phyloP scores from a whole-genome alignment of 2,888 invertebrate species.

The Mellilla xanthometata region DNA sequence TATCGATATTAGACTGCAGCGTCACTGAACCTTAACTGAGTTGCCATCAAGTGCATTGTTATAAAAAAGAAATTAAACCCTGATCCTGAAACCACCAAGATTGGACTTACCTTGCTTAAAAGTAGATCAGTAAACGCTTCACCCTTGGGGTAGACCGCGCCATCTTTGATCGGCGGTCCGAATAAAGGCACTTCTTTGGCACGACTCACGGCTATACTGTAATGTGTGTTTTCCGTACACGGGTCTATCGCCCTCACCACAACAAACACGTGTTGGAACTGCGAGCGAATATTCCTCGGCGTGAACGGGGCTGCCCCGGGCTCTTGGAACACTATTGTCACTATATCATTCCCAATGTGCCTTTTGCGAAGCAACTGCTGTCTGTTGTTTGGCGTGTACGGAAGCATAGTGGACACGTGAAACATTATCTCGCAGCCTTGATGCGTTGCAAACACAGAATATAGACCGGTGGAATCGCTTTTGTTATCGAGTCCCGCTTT shows the following conservation, averaged over 20 bases:
- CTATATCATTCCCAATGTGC: conserved; percentile 99
- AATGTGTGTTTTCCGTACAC: conserved; percentile 94
- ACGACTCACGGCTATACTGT: conserved; percentile 89
- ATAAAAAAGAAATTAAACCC: too few relatives aligned
- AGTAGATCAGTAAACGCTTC: conserved; percentile 97
- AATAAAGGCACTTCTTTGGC: conserved; percentile 98
- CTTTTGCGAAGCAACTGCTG: conserved; percentile 97
- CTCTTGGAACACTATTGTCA: conserved; percentile 97
- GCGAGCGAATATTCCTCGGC: conserved; percentile 96
- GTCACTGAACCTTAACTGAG: too few relatives aligned
- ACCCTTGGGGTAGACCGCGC: conserved; percentile 93
- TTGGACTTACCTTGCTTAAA: conserved; percentile 90
- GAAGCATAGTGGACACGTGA: conserved; percentile 98
- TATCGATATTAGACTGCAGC: too few relatives aligned
- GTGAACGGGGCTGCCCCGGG: conserved; percentile 96
- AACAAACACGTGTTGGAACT: conserved; percentile 98
- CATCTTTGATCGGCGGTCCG: conserved; percentile 96
- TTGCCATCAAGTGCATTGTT: too few relatives aligned
- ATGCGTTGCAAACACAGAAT: conserved; percentile 95
- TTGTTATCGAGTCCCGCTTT: conserved; percentile 97
- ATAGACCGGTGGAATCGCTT: conserved; percentile 96
- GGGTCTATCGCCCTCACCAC: conserved; percentile 95
- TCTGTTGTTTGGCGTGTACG: conserved; percentile 96
- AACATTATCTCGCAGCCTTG: conserved; percentile 98
- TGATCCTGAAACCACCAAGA: too few relatives aligned